Percentiles rank a stretch among this genome's conserved stretches.
Conservation (phyloP, 1,140 invertebrate genomes). For the Ephestia elutella region DNA sequence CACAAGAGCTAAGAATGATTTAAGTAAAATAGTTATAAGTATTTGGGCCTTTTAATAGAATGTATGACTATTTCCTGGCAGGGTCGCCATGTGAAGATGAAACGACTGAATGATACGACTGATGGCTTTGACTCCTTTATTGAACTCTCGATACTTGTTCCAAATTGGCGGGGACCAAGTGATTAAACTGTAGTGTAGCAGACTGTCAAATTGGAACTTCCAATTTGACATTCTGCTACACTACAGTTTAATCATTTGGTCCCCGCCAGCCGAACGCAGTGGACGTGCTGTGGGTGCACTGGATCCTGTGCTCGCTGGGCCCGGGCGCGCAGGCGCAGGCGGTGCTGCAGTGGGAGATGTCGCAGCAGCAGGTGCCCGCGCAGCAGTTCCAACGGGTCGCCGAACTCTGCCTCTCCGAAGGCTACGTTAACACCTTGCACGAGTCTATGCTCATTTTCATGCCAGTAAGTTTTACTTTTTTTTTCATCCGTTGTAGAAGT, state of each 20-base stretch:
- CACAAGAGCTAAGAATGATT: too few relatives aligned
- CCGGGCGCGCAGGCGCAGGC: conserved; percentile 48
- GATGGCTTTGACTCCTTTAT: too few relatives aligned
- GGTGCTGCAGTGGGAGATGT: conserved; percentile 40
- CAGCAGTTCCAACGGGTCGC: conserved; percentile 71
- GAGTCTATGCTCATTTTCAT: conserved; percentile 79
- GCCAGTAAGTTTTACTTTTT: conserved; percentile 68
- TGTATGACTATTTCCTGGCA: too few relatives aligned
- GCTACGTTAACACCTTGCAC: conserved; percentile 74
- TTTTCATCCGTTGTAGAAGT: too few relatives aligned
- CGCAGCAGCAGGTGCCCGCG: conserved; percentile 36
- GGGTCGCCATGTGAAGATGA: too few relatives aligned
- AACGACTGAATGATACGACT: too few relatives aligned
- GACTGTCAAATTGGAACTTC: too few relatives aligned
- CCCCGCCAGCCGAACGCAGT: conserved; percentile 77
- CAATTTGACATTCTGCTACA: neutral
- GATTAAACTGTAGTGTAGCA: neutral
- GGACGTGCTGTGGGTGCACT: conserved; percentile 77
- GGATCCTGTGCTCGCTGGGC: conserved; percentile 71
- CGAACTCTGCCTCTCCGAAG: conserved; percentile 66
- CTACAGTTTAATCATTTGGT: neutral
- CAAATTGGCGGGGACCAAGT: conserved; percentile 39
- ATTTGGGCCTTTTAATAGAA: too few relatives aligned
- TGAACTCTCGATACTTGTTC: too few relatives aligned
- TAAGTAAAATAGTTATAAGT: too few relatives aligned